A percentile compares a stretch with the other conserved stretches of the same genome.
These are phyloP conservation scores for Chunga burmeisteri DNA, from an alignment of 2,113 vertebrate species.

Conservation along the genomic window DNA sequence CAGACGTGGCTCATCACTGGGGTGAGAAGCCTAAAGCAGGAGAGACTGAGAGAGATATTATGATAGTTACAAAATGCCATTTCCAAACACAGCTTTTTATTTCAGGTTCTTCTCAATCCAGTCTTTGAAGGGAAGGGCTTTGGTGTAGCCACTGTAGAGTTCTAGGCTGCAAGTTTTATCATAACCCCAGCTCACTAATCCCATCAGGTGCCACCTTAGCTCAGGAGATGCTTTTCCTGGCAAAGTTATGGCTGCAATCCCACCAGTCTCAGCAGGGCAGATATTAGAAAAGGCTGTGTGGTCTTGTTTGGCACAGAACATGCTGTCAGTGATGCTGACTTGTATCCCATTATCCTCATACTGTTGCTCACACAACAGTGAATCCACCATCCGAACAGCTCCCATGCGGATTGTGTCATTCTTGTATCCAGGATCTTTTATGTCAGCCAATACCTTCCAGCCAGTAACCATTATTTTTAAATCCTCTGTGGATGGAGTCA, in stretches of 20 bases:
- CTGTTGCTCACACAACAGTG: slow-evolving; percentile 90
- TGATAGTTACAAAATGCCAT: neutral
- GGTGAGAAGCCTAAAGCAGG: slow-evolving; percentile 46
- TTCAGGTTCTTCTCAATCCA: slow-evolving; percentile 96
- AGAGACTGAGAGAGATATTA: slow-evolving; percentile 11
- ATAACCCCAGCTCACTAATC: slow-evolving; percentile 95
- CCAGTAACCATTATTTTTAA: slow-evolving; percentile 85
- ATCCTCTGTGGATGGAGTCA: slow-evolving; percentile 67
- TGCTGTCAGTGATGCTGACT: slow-evolving; percentile 92
- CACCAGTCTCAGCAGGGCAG: slow-evolving; percentile 95
- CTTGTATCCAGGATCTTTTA: slow-evolving; percentile 59
- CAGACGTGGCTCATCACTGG: neutral
- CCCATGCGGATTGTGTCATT: slow-evolving; percentile 86
- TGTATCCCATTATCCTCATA: slow-evolving; percentile 87
- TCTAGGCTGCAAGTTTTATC: slow-evolving; percentile 87
- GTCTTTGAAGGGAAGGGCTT: slow-evolving; percentile 88
- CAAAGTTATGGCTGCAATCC: slow-evolving; percentile 84
- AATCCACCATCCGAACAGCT: slow-evolving; percentile 82
- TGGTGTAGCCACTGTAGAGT: slow-evolving; percentile 92
- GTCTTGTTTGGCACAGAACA: slow-evolving; percentile 90
- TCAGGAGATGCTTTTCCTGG: slow-evolving; percentile 70
- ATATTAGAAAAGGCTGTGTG: slow-evolving; percentile 81
- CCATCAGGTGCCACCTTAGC: slow-evolving; percentile 87
- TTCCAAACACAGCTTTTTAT: slow-evolving; percentile 63
- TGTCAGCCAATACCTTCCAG: slow-evolving; percentile 85